phyloP scores from a whole-genome alignment of 2,113 vertebrate species.

The Elanus axillaris region DNA sequence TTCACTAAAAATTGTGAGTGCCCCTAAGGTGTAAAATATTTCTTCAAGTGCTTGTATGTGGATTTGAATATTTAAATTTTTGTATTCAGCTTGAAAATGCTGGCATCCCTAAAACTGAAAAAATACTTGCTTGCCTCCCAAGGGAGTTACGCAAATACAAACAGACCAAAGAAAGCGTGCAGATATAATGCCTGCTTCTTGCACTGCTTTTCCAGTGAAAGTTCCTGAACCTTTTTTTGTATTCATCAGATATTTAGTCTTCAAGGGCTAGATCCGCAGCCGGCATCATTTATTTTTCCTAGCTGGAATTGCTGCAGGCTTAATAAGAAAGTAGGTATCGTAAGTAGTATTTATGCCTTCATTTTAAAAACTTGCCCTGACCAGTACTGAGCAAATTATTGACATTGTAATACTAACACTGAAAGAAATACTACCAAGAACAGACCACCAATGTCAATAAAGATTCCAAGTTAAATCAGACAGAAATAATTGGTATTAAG shows the following conservation, averaged over 20 bases:
- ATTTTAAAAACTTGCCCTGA: slow-evolving; percentile 60
- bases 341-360: background rate
- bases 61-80: background rate
- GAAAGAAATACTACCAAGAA: slow-evolving; percentile 36
- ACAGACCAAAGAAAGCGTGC: no score
- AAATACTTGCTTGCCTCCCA: background rate
- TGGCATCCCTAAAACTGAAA: background rate
- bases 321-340: background rate
- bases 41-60: background rate
- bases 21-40: background rate
- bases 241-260: no score
- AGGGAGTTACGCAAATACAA: background rate
- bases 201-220: no score
- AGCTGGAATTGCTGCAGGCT: no score
- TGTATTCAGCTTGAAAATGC: background rate
- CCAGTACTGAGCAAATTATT: slow-evolving; percentile 49
- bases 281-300: no score
- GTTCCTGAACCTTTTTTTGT: no score
- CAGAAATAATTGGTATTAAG: slow-evolving; percentile 66
- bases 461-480: slow-evolving; percentile 60
- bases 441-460: slow-evolving; percentile 50
- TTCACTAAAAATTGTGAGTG: background rate
- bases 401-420: slow-evolving; percentile 35
- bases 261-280: no score
- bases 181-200: no score